Conservation (phyloP, 2,113 vertebrate genomes). For the Lepisosteus oculatus region DNA sequence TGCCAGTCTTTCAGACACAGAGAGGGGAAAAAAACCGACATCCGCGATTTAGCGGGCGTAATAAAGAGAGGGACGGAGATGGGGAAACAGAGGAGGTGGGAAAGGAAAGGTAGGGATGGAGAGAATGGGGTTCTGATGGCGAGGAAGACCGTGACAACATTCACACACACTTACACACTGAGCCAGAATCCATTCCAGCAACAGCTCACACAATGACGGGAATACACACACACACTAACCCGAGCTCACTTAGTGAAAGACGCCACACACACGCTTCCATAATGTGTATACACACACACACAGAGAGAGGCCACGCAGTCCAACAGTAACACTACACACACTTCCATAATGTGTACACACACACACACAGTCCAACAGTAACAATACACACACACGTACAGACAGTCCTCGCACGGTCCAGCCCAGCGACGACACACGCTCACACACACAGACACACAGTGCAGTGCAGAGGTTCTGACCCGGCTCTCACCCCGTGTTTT, state of each 20-base stretch:
- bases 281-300: conserved; percentile 30
- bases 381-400: conserved; percentile 34
- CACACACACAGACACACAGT: conserved; percentile 39
- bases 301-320: not conserved
- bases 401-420: conserved; percentile 25
- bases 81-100: not conserved
- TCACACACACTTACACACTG: no score
- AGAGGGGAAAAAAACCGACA: conserved; percentile 6
- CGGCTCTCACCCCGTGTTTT: conserved; percentile 74
- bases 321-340: no score
- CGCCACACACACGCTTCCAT: not conserved
- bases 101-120: not conserved
- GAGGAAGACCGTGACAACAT: no score
- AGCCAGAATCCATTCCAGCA: no score
- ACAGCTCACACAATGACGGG: no score
- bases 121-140: no score
- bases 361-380: conserved; percentile 20
- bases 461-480: conserved; percentile 37
- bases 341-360: conserved; percentile 16
- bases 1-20: conserved; percentile 83
- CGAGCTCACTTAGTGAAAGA: no score
- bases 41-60: not conserved
- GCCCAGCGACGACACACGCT: conserved; percentile 44
- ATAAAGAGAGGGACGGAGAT: conserved; percentile 1
- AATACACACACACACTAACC: no score